Base-by-base conservation (phyloP, 2,888 invertebrate genomes). In the Biston stratarius region DNA sequence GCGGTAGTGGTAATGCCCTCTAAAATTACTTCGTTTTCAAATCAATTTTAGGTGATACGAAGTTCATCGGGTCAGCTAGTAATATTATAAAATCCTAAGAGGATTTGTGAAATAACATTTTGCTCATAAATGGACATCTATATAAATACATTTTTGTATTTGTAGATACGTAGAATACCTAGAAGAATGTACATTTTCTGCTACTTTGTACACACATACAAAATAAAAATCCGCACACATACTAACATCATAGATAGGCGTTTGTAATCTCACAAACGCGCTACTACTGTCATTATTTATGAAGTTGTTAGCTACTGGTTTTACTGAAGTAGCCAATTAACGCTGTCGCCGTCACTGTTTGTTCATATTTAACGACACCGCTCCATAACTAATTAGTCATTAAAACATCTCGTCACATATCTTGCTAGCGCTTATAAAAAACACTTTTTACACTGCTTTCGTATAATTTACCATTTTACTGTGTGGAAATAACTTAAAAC, bases 321-420 rank as follows among this genome's bases (percentile, higher is more conserved):
- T n/a, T n/a, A n/a, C n/a, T n/a, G n/a, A n/a, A 47, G 42, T 33
- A 56, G 45, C 45, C 45, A 34, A 36, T 61, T 52, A 45, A 12
- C 44, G 38, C 45, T 24, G 36, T 36, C 47, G 7, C 15, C 11
- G 38, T 34, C 36, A 15, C 42, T 51, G 44, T 3, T 53, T 53
- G 45, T 36, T 52, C 44, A 61, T 53, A 61, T 38, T 61, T 52
- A 61, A 44, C 11, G 36, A 61, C 15, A 44, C 34, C 9, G 36
- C 53, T 45, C 45, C 52, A 36, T 53, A 12, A 34, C 42, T 44
- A 51, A 61, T 61, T 44, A 51, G 53, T 10, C 11, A 52, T 61
- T 15, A 34, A 53, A 47, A 38, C 11, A 47, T 34, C 36, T 52
- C 36, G 42, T 42, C 24, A 44, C 36, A 45, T 38, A 38, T 44